Percentiles rank a stretch among this genome's conserved stretches.
Evolutionary conservation across 2,113 vertebrate genomes (phyloP).

Genomic region (Candoia aspera): DNA sequence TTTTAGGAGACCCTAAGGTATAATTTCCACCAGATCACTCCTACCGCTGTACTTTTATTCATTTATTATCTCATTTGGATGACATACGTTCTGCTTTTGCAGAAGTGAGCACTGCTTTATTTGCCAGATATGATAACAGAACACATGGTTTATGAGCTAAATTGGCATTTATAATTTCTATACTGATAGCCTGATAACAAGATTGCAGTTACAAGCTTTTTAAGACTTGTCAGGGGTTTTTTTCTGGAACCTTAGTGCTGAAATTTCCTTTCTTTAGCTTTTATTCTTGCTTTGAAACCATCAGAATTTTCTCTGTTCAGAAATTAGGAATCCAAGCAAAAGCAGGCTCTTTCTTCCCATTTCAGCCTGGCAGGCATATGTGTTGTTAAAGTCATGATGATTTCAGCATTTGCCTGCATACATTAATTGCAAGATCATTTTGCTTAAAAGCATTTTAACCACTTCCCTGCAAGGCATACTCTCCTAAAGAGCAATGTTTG

Average conservation of each 20-base stretch:
- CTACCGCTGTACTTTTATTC: no score
- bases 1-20: background rate
- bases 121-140: background rate
- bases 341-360: background rate
- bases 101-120: background rate
- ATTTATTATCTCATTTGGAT: background rate
- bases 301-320: background rate
- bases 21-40: background rate
- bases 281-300: slow-evolving; percentile 11
- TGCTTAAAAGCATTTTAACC: background rate
- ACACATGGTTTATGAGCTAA: background rate
- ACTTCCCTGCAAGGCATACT: background rate
- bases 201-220: background rate
- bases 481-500: background rate
- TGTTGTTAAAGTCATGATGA: background rate
- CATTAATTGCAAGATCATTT: background rate
- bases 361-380: background rate
- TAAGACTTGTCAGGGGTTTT: background rate
- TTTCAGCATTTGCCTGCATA: background rate
- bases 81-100: background rate
- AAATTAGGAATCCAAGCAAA: background rate
- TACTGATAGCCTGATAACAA: background rate
- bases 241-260: background rate
- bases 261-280: background rate
- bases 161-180: background rate